Conservation (phyloP, 2,888 invertebrate genomes). For the Volucella zonaria region DNA sequence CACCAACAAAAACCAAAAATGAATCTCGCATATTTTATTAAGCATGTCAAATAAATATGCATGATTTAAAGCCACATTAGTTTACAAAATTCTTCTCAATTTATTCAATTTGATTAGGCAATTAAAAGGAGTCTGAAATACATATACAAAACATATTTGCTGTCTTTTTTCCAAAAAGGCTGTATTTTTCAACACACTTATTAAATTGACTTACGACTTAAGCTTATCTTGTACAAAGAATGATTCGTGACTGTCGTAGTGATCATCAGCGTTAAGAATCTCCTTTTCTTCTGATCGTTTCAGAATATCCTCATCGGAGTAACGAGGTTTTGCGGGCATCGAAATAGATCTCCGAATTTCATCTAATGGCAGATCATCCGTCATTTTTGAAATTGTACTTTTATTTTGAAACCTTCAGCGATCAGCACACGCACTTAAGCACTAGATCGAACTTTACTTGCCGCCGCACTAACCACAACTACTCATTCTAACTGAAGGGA, state of each 20-base stretch:
- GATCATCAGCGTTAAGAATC: conserved; percentile 75
- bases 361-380: conserved; percentile 36
- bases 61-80: too few species aligned
- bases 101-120: too few species aligned
- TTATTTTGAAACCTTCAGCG: not conserved
- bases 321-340: conserved; percentile 81
- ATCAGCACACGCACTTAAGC: conserved; percentile 7
- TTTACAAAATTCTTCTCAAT: too few species aligned
- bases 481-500: conserved; percentile 47
- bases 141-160: too few species aligned
- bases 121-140: too few species aligned
- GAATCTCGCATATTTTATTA: too few species aligned
- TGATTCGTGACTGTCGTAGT: conserved; percentile 59
- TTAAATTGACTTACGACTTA: conserved; percentile 61
- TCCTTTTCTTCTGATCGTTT: conserved; percentile 81
- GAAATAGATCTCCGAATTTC: conserved; percentile 80
- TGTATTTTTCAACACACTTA: not conserved
- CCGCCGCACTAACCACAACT: conserved; percentile 54
- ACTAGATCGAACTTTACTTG: conserved; percentile 43
- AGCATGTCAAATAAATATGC: too few species aligned
- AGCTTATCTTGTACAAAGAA: conserved; percentile 47
- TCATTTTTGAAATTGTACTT: conserved; percentile 22
- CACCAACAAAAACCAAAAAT: too few species aligned
- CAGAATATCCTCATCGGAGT: conserved; percentile 77
- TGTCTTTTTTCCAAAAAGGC: not conserved